These are phyloP conservation scores for Carcinoscorpius rotundicauda DNA, from an alignment of 1,140 invertebrate species.

Conservation along the genomic window DNA sequence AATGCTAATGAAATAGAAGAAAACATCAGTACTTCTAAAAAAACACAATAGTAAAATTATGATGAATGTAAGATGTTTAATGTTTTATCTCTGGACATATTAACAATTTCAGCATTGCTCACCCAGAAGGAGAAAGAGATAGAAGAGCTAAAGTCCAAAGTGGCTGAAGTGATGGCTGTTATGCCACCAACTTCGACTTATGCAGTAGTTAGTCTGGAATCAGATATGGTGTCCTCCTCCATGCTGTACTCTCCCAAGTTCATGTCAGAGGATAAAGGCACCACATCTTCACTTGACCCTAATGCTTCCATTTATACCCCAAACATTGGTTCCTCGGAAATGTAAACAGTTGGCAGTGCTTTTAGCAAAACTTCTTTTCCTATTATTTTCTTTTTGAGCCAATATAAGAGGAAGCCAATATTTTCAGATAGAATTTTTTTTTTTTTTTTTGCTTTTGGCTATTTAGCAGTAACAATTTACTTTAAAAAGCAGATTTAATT, in stretches of 20 bases:
- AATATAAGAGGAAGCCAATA: too few relatives aligned
- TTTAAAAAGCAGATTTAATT: too few relatives aligned
- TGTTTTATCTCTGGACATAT: too few relatives aligned
- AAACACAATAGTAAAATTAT: too few relatives aligned
- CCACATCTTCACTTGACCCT: slow-evolving; percentile 63
- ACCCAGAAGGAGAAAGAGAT: slow-evolving; percentile 77
- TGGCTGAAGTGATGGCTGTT: slow-evolving; percentile 80
- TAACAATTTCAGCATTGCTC: slow-evolving; percentile 31
- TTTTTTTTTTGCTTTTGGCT: too few relatives aligned
- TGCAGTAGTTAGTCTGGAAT: slow-evolving; percentile 21
- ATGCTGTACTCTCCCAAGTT: slow-evolving; percentile 23
- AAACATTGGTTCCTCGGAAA: slow-evolving; percentile 36
- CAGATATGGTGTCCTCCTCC: slow-evolving; percentile 22
- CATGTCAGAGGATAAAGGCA: slow-evolving; percentile 23
- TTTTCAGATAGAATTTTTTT: too few relatives aligned
- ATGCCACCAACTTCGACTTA: slow-evolving; percentile 46
- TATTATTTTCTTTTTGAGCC: too few relatives aligned
- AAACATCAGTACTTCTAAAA: too few relatives aligned
- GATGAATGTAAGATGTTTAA: too few relatives aligned
- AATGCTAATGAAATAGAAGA: too few relatives aligned
- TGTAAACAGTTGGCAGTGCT: not conserved
- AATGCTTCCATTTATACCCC: slow-evolving; percentile 86
- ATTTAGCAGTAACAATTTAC: too few relatives aligned
- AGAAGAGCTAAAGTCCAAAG: slow-evolving; percentile 74
- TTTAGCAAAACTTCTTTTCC: too few relatives aligned